These are phyloP conservation scores for Dryocosmus kuriphilus DNA, from an alignment of 2,888 invertebrate genomes.

Conservation along the genomic window DNA sequence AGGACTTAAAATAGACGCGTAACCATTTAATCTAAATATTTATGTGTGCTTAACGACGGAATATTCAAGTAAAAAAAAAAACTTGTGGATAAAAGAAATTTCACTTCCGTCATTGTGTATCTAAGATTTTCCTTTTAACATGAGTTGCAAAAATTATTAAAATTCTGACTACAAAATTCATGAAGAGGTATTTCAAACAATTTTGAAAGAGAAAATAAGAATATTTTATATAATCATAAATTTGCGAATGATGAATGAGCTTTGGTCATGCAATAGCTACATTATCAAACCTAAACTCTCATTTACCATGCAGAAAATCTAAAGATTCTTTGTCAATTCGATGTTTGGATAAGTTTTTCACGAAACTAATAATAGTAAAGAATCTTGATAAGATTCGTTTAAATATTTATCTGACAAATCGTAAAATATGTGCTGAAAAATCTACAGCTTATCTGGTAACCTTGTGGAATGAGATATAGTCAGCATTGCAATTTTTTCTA, in stretches of 20 bases:
- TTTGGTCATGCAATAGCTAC: conserved; percentile 5
- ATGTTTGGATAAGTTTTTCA: neutral
- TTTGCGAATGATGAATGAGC: neutral
- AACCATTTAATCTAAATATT: conserved; percentile 6
- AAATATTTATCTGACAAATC: neutral
- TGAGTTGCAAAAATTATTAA: neutral
- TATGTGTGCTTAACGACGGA: conserved; percentile 11
- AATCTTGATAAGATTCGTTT: neutral
- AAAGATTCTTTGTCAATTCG: neutral
- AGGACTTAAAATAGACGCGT: conserved; percentile 5
- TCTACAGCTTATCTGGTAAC: conserved; percentile 7
- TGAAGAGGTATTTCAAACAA: neutral
- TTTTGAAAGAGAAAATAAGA: neutral
- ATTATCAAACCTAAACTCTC: neutral
- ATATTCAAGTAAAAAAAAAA: conserved; percentile 8
- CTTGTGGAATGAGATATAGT: neutral
- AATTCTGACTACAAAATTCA: neutral
- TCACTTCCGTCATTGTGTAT: neutral
- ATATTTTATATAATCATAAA: conserved; percentile 1
- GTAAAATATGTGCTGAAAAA: neutral
- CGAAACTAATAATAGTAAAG: neutral
- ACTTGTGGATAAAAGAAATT: neutral
- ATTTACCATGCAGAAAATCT: neutral
- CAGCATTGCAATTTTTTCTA: neutral
- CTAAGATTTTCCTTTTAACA: neutral